Evolutionary conservation across 2,888 invertebrate genomes (phyloP).

Genomic region (Exocentrus adspersus): DNA sequence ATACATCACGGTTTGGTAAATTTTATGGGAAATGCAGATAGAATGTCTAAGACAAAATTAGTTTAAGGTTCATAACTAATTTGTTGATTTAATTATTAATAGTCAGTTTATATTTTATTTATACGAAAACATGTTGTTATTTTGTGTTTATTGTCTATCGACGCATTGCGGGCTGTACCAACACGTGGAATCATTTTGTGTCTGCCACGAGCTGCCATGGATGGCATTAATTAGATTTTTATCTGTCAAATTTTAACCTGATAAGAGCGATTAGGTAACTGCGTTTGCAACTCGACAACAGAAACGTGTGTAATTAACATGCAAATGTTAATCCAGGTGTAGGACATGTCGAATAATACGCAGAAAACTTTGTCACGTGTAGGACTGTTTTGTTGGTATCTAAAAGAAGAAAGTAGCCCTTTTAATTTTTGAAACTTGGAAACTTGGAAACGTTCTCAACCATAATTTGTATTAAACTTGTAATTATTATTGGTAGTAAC

Average conservation of each 20-base stretch:
- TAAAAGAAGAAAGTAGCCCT: no score
- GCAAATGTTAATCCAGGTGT: constrained; percentile 49
- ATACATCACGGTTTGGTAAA: no score
- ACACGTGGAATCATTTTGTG: constrained; percentile 27
- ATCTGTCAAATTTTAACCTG: constrained; percentile 46
- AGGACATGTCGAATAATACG: constrained; percentile 14
- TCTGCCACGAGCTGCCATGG: constrained; percentile 36
- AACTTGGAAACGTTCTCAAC: no score
- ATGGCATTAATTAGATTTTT: constrained; percentile 53
- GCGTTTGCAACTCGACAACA: constrained; percentile 42
- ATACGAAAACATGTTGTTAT: neutral
- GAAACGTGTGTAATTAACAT: constrained; percentile 54
- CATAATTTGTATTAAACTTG: no score
- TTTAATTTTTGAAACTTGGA: no score
- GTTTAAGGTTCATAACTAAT: no score
- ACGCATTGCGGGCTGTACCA: constrained; percentile 4
- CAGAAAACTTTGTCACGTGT: no score
- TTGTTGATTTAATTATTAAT: no score
- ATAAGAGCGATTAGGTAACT: constrained; percentile 40
- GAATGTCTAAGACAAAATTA: no score
- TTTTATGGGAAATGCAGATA: no score
- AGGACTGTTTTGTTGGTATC: no score
- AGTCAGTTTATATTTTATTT: constrained; percentile 9
- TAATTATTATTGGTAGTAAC: no score
- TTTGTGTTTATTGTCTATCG: constrained; percentile 6